Evolutionary conservation across 1,140 invertebrate genomes (phyloP), one percentile per base, ranked within the genome.

Genomic region (Mya arenaria): DNA sequence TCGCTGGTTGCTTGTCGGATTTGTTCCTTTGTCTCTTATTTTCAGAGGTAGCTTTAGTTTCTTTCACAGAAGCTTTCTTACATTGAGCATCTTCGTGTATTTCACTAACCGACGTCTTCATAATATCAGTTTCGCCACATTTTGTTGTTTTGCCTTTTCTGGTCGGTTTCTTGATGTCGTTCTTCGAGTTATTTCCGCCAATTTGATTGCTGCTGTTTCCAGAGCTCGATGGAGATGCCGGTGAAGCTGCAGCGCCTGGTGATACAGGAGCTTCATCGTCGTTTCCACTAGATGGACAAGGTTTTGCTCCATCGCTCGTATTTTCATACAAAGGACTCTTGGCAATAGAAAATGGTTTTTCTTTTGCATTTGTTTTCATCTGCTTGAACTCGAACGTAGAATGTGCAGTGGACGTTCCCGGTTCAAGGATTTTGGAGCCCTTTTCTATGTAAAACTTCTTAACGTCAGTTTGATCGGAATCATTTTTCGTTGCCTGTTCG

Each of bases 321-420:
- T n/a, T n/a, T n/a, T n/a, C n/a, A n/a, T n/a, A n/a, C n/a, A n/a
- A n/a, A n/a, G n/a, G n/a, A n/a, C n/a, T n/a, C n/a, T n/a, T n/a
- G n/a, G n/a, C n/a, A n/a, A n/a, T n/a, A n/a, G n/a, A n/a, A n/a
- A n/a, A n/a, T n/a, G n/a, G n/a, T n/a, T n/a, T n/a, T n/a, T 41
- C 23, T n/a, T 60, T 75, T 28, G 30, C 41, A 36, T 58, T 69
- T 15, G 48, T 30, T 71, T 80, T 80, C 1, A 62, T 56, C 15
- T 69, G 77, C 58, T 44, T 69, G 17, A 80, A 80, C 39, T 80
- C 77, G 58, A 80, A 80, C n/a, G 77, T 80, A 30, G 77, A 80
- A 80, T 80, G 77, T 41, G 77, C 77, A 30, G 77, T 80, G 3
- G 77, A n/a, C n/a, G 77, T 80, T 23, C 77, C 77, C 32, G 77